phyloP scores from a whole-genome alignment of 2,797 vertebrate species.

The Xiphophorus birchmanni region DNA sequence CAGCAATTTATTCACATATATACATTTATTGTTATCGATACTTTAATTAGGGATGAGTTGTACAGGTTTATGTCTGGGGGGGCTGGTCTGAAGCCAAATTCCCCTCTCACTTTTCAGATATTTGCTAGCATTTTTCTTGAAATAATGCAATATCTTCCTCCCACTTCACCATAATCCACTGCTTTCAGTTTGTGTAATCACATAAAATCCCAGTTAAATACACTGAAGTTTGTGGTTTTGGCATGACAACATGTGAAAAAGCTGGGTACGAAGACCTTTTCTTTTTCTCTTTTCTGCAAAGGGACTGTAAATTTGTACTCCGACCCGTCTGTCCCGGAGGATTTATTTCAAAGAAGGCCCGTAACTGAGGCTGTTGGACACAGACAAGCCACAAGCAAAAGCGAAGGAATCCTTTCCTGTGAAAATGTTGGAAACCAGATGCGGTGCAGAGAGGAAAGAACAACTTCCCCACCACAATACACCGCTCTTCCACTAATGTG shows the following conservation, averaged over 20 bases:
- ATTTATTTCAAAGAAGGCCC: conserved; percentile 59
- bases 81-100: neutral
- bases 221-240: neutral
- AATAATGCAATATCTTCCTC: neutral
- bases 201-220: neutral
- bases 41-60: too few relatives aligned
- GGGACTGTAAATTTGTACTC: neutral
- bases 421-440: conserved; percentile 44
- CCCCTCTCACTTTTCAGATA: neutral
- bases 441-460: conserved; percentile 31
- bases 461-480: conserved; percentile 18
- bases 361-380: conserved; percentile 54
- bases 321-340: conserved; percentile 20
- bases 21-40: too few relatives aligned
- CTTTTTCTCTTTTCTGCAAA: neutral
- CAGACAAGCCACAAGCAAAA: conserved; percentile 58
- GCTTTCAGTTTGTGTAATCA: neutral
- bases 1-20: too few relatives aligned
- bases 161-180: neutral
- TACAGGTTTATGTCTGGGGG: too few relatives aligned
- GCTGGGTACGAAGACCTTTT: neutral
- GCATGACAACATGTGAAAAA: neutral
- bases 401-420: conserved; percentile 52
- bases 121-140: neutral
- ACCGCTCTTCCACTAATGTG: conserved; percentile 21